Conservation (phyloP, 2,888 invertebrate genomes). For the Norana najaformis region DNA sequence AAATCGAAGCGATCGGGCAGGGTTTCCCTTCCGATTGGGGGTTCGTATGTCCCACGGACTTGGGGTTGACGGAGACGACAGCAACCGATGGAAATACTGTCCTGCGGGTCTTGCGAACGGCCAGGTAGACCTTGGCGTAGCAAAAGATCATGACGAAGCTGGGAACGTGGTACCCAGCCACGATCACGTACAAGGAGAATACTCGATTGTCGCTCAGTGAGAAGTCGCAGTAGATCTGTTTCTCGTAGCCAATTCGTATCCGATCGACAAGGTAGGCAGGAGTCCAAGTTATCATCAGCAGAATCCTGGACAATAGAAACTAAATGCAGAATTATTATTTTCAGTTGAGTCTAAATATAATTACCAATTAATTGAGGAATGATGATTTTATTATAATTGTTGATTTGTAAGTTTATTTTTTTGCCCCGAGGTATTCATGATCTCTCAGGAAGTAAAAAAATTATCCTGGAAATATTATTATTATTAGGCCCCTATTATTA, state of each 20-base stretch:
- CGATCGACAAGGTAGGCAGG: slow-evolving; percentile 4
- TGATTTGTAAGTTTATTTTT: too few relatives aligned
- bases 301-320: neutral
- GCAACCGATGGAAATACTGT: neutral
- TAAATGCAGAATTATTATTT: too few relatives aligned
- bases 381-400: too few relatives aligned
- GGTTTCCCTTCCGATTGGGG: neutral
- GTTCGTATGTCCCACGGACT: neutral
- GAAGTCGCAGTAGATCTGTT: neutral
- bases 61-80: neutral
- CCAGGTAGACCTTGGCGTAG: slow-evolving; percentile 14
- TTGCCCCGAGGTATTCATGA: too few relatives aligned
- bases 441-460: too few relatives aligned
- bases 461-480: too few relatives aligned
- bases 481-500: too few relatives aligned
- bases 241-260: neutral
- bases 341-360: too few relatives aligned
- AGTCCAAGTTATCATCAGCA: neutral
- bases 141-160: slow-evolving; percentile 7
- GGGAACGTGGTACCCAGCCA: neutral
- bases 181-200: neutral
- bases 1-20: neutral
- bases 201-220: neutral
- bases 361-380: too few relatives aligned
- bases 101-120: slow-evolving; percentile 7